Evolutionary conservation across 1,140 invertebrate genomes (phyloP), one percentile per base, ranked within the genome.

Genomic region (Leptinotarsa defecta): DNA sequence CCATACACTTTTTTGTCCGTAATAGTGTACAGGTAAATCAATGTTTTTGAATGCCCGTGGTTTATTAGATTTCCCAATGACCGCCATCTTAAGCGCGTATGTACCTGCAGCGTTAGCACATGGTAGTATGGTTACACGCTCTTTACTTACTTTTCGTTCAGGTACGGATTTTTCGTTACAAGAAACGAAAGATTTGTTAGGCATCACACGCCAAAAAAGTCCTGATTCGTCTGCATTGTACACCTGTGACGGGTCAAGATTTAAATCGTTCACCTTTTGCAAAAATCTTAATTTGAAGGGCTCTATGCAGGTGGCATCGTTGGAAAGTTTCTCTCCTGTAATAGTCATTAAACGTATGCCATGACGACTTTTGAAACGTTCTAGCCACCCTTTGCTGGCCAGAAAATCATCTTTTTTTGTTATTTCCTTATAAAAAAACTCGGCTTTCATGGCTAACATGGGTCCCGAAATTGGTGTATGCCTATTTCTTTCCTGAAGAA

Each of bases 181-280:
- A 22, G 80, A 81, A 81, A 81, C 81, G 1, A 77, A 72, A 15
- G 83, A 85, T 71, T 83, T 83, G 49, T 73, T 80, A 65, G 84
- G 86, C 62, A 87, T 78, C 72, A 78, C 75, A 80, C 82, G 83
- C 83, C 82, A 86, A 81, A 77, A 82, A n/a, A 87, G 76, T 43
- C 79, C 83, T 70, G 82, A 85, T 81, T 86, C 85, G 74, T 87
- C 86, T 4, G 84, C 83, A 74, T 87, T 86, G 70, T 85, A 86
- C 34, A 86, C 75, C 76, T 83, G 79, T 76, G 81, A 81, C 52
- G 78, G 81, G 71, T 75, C 13, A 80, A 83, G 80, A 81, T 80
- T 75, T 78, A 80, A 77, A 82, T 80, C 78, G 48, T 81, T 78
- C 73, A 82, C 22, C 19, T 71, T 73, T 76, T 78, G 48, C 68